These are phyloP conservation scores for Dascyllus trimaculatus DNA, from an alignment of 2,113 vertebrate genomes.

Conservation along the genomic window DNA sequence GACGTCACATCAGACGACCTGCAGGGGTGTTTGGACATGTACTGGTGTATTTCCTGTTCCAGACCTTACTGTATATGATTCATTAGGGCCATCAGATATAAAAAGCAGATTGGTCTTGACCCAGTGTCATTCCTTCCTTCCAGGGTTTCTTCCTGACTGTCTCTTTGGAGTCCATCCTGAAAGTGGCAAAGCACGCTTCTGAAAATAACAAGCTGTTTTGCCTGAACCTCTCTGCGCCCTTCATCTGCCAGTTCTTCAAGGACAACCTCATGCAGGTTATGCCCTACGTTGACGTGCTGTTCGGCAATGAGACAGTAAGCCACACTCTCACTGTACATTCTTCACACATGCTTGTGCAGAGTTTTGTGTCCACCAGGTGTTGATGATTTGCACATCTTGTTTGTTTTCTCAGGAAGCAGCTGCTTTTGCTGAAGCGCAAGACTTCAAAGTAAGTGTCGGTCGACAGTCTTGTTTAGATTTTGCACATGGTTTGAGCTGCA, in stretches of 20 bases:
- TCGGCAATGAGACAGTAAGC: conserved; percentile 95
- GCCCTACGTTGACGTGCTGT: conserved; percentile 96
- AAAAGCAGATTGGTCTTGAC: conserved; percentile 31
- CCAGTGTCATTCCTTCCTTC: conserved; percentile 47
- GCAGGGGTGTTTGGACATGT: neutral
- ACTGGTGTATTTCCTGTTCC: neutral
- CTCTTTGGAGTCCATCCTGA: conserved; percentile 94
- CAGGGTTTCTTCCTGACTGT: conserved; percentile 99
- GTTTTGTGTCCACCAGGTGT: neutral
- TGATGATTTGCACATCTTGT: conserved; percentile 13
- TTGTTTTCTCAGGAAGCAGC: conserved; percentile 90
- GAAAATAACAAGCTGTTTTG: conserved; percentile 94
- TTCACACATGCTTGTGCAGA: neutral
- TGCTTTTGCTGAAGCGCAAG: conserved; percentile 93
- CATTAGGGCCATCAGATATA: conserved; percentile 40
- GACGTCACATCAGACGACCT: neutral
- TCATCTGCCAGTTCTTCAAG: conserved; percentile 97
- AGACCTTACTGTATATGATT: neutral
- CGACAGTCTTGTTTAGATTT: conserved; percentile 49
- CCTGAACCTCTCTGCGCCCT: conserved; percentile 96
- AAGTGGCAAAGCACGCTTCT: conserved; percentile 93
- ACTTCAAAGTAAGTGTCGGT: conserved; percentile 94
- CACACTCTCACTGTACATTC: neutral
- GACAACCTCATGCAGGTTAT: conserved; percentile 95
- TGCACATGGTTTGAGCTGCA: neutral